Percentiles rank a stretch among this genome's conserved stretches.
Evolutionary conservation across 1,140 invertebrate genomes (phyloP).

Genomic region (Sesamia nonagrioides): DNA sequence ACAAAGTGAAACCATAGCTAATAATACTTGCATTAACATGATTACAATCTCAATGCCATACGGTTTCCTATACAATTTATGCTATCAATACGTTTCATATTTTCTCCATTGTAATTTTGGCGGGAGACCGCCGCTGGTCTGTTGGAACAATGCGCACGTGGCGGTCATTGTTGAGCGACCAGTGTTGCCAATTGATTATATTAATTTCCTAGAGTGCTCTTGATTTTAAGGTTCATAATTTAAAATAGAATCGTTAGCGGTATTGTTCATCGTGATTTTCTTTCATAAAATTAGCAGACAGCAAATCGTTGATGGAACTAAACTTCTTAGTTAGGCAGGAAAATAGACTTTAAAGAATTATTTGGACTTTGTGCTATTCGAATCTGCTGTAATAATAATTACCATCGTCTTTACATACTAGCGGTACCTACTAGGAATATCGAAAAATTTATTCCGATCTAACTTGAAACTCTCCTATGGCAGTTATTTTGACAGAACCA

Average conservation of each 20-base stretch:
- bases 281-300: too few species aligned
- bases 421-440: too few species aligned
- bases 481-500: too few species aligned
- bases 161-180: constrained; percentile 49
- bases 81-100: constrained; percentile 56
- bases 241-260: background rate
- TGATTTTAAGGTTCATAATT: constrained; percentile 28
- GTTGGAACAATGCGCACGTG: constrained; percentile 54
- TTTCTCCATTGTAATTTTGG: constrained; percentile 51
- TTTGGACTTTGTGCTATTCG: too few species aligned
- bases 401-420: too few species aligned
- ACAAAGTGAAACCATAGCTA: background rate
- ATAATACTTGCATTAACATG: constrained; percentile 27
- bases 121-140: background rate
- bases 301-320: background rate
- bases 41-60: constrained; percentile 45
- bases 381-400: too few species aligned
- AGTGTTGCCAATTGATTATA: constrained; percentile 59
- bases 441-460: too few species aligned
- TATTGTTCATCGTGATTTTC: background rate
- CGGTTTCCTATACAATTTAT: constrained; percentile 51
- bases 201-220: constrained; percentile 44
- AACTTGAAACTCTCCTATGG: too few species aligned
- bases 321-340: too few species aligned
- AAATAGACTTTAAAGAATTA: too few species aligned